Percentiles rank a stretch among this genome's conserved stretches.
Evolutionary conservation across 2,888 invertebrate genomes (phyloP).

Genomic region (Stenchaetothrips biformis): DNA sequence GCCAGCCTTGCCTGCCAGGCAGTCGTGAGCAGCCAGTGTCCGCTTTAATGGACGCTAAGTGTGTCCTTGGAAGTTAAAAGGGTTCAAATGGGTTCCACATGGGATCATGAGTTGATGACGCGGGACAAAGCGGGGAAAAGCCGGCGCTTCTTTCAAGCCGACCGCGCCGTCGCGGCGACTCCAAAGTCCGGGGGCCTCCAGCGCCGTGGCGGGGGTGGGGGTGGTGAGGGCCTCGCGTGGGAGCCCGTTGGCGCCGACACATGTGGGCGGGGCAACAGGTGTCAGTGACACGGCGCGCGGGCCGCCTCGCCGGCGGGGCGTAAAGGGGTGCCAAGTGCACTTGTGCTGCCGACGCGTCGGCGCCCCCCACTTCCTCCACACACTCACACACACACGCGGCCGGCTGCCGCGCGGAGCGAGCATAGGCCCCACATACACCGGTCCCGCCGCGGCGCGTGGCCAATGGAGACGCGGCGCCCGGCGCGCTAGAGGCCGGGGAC

Average conservation of each 20-base stretch:
- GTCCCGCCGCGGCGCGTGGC: background rate
- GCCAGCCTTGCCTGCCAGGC: background rate
- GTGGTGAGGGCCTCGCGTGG: background rate
- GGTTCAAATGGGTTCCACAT: slow-evolving; percentile 22
- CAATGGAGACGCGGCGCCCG: background rate
- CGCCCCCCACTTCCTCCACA: background rate
- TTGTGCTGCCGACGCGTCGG: background rate
- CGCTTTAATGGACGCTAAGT: slow-evolving; percentile 2
- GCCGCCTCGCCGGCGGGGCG: background rate
- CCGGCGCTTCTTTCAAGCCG: no score
- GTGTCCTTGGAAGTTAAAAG: slow-evolving; percentile 18
- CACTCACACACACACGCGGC: background rate
- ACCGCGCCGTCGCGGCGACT: background rate
- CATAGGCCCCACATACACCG: background rate
- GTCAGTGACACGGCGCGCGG: background rate
- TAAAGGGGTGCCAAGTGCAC: no score
- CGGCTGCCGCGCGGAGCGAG: background rate
- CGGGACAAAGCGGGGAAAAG: background rate
- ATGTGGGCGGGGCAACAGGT: background rate
- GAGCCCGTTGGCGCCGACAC: background rate
- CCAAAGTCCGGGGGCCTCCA: background rate
- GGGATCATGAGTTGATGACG: slow-evolving; percentile 22
- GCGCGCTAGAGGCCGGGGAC: background rate
- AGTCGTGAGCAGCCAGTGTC: background rate
- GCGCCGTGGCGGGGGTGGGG: background rate